Evolutionary conservation across 2,113 vertebrate genomes (phyloP).

Genomic region (Sarotherodon lohbergeri): DNA sequence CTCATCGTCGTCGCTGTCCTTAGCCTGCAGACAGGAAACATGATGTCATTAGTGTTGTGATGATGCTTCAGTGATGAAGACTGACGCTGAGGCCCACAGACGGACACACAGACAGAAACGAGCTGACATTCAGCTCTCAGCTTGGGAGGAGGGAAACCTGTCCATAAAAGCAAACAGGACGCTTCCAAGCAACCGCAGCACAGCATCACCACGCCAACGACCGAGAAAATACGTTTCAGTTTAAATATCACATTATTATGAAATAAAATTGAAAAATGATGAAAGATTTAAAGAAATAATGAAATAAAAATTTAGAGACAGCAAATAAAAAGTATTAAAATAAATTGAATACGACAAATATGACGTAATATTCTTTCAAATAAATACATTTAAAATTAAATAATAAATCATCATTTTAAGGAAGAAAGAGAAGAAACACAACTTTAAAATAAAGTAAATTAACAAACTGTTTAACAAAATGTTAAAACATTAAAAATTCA

Average conservation of each 20-base stretch:
- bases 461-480: background rate
- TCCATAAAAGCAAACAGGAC: background rate
- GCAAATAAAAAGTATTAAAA: background rate
- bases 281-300: background rate
- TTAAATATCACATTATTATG: background rate
- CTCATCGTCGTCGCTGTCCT: constrained; percentile 94
- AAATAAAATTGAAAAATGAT: background rate
- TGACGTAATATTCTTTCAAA: background rate
- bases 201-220: background rate
- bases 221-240: background rate
- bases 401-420: background rate
- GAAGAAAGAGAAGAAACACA: background rate
- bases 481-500: background rate
- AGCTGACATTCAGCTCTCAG: too few relatives aligned
- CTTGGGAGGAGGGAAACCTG: background rate
- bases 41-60: background rate
- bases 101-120: too few relatives aligned
- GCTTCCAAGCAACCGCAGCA: background rate
- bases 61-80: background rate
- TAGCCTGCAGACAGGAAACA: constrained; percentile 71
- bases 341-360: background rate
- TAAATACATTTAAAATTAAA: background rate
- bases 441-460: background rate
- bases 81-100: background rate
- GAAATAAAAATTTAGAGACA: background rate